Evolutionary conservation across 2,113 vertebrate species (phyloP).

Genomic region (Accipiter cooperii): DNA sequence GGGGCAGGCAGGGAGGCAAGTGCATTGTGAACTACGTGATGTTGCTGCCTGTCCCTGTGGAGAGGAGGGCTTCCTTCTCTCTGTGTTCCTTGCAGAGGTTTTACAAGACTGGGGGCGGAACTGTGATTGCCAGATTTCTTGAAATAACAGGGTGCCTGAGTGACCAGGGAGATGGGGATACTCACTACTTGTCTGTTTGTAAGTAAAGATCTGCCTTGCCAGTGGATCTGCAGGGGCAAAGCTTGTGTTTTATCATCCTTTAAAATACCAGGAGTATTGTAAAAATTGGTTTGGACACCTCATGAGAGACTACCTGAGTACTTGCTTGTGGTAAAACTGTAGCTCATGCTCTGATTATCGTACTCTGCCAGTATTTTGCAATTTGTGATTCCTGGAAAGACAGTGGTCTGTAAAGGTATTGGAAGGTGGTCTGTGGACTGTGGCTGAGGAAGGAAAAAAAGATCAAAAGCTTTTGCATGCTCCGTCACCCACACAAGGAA

Average conservation of each 20-base stretch:
- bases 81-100: rapidly evolving
- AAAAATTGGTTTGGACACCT: background rate
- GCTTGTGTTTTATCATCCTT: background rate
- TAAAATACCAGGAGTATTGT: background rate
- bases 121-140: background rate
- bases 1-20: too few relatives aligned
- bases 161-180: background rate
- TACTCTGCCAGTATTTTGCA: background rate
- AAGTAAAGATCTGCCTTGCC: background rate
- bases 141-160: background rate
- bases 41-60: background rate
- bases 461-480: background rate
- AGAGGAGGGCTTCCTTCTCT: background rate
- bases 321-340: background rate
- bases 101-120: background rate
- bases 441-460: background rate
- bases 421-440: background rate
- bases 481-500: background rate
- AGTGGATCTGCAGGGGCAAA: background rate
- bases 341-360: background rate
- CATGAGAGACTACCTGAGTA: background rate
- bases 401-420: background rate
- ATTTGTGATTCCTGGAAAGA: background rate
- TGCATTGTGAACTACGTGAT: background rate
- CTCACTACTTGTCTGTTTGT: rapidly evolving